Conservation (phyloP, 2,113 vertebrate genomes). For the Alligator sinensis region DNA sequence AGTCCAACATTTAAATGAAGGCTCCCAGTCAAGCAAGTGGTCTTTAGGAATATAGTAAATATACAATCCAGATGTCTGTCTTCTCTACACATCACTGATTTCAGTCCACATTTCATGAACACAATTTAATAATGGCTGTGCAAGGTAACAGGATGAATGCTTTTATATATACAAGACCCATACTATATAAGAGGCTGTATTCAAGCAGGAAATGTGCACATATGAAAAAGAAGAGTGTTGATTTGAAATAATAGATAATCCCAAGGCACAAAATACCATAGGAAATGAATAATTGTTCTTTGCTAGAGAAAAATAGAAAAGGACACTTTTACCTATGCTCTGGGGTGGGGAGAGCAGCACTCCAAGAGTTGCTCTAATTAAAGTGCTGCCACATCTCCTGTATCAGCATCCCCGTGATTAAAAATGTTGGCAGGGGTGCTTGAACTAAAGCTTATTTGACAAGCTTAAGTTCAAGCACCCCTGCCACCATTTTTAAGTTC, state of each 20-base stretch:
- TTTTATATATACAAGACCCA: neutral
- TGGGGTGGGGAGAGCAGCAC: too few relatives aligned
- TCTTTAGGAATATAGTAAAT: neutral
- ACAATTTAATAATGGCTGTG: neutral
- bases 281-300: neutral
- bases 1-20: neutral
- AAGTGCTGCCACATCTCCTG: too few relatives aligned
- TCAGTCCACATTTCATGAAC: neutral
- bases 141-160: neutral
- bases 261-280: neutral
- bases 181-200: neutral
- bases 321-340: neutral
- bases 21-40: neutral
- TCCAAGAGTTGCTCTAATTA: too few relatives aligned
- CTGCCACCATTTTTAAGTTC: too few relatives aligned
- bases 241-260: neutral
- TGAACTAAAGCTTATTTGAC: too few relatives aligned
- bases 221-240: neutral
- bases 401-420: too few relatives aligned
- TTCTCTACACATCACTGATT: accelerated
- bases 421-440: too few relatives aligned
- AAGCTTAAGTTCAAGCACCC: too few relatives aligned
- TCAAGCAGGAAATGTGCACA: neutral
- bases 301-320: neutral
- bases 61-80: neutral